These are phyloP conservation scores for Euproctis similis DNA, from an alignment of 2,888 invertebrate genomes.

Conservation along the genomic window DNA sequence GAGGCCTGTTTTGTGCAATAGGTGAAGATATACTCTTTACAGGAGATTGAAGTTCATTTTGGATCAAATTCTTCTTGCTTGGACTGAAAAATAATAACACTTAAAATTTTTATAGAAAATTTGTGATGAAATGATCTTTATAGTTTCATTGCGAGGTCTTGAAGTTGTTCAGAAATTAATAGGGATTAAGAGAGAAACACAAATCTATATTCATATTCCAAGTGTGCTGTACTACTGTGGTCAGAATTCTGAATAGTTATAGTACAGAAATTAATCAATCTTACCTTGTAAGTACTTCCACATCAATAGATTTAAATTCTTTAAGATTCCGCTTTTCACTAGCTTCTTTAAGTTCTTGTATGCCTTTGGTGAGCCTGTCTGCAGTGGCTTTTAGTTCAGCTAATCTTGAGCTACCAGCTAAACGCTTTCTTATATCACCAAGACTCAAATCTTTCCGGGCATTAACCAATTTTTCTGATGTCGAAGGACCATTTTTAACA, in stretches of 20 bases:
- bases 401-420: constrained; percentile 80
- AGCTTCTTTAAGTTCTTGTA: constrained; percentile 76
- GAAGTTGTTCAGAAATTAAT: too few species aligned
- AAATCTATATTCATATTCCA: too few species aligned
- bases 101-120: too few species aligned
- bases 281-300: constrained; percentile 85
- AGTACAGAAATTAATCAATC: too few species aligned
- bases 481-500: constrained; percentile 19
- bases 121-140: background rate
- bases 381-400: constrained; percentile 82
- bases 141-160: too few species aligned
- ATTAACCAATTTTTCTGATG: constrained; percentile 55
- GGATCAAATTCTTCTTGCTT: constrained; percentile 57
- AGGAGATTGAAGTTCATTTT: constrained; percentile 71
- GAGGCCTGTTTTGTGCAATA: constrained; percentile 60
- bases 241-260: too few species aligned
- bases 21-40: constrained; percentile 56
- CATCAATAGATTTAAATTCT: constrained; percentile 83
- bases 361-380: constrained; percentile 78
- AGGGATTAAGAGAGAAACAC: too few species aligned
- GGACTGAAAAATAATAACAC: too few species aligned
- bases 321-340: constrained; percentile 74
- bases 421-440: constrained; percentile 80
- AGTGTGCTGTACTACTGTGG: too few species aligned
- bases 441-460: constrained; percentile 79